Conservation (phyloP, 2,888 invertebrate genomes). For the Lymantria monacha region DNA sequence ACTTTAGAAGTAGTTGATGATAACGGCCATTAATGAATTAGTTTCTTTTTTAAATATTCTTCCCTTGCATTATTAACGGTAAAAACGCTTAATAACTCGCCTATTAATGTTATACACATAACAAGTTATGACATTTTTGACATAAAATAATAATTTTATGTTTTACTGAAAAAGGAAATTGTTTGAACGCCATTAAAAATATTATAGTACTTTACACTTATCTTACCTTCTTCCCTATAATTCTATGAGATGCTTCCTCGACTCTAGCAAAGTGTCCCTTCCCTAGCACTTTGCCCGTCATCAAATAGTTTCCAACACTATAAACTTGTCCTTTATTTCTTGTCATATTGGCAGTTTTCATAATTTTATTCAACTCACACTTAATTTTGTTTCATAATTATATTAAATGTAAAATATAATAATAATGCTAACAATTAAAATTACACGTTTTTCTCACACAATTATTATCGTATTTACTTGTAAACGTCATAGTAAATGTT, state of each 20-base stretch:
- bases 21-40: too few relatives aligned
- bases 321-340: slow-evolving; percentile 72
- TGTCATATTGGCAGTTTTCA: slow-evolving; percentile 59
- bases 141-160: too few relatives aligned
- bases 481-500: slow-evolving; percentile 62
- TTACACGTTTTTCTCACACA: slow-evolving; percentile 37
- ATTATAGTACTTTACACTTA: not conserved
- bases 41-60: too few relatives aligned
- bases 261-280: slow-evolving; percentile 90
- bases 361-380: slow-evolving; percentile 43
- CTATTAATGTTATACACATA: too few relatives aligned
- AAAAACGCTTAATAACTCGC: too few relatives aligned
- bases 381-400: slow-evolving; percentile 63
- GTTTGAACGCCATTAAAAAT: too few relatives aligned
- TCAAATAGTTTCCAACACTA: slow-evolving; percentile 86
- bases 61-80: too few relatives aligned
- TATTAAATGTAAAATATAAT: not conserved
- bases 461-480: slow-evolving; percentile 48
- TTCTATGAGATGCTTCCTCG: slow-evolving; percentile 86
- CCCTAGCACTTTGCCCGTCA: slow-evolving; percentile 86
- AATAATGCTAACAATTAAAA: slow-evolving; percentile 26
- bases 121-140: too few relatives aligned
- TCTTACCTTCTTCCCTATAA: slow-evolving; percentile 85
- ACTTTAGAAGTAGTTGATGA: too few relatives aligned
- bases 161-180: too few relatives aligned